These are phyloP conservation scores for Neuroscelio doddi DNA, from an alignment of 2,888 invertebrate genomes.

Conservation along the genomic window DNA sequence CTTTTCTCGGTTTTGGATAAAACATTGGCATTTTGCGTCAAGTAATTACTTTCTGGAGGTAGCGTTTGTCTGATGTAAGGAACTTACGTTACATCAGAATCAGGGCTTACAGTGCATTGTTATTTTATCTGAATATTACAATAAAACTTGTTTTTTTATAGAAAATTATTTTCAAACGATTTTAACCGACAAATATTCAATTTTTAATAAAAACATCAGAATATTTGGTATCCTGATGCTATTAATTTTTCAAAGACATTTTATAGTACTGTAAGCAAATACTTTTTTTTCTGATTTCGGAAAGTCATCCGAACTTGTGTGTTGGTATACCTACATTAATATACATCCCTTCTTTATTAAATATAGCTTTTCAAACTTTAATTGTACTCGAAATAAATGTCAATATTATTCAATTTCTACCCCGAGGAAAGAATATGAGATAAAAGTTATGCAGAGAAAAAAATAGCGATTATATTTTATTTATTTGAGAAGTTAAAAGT, in stretches of 20 bases:
- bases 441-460: no score
- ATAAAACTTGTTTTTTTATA: no score
- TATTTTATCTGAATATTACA: no score
- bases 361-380: not conserved
- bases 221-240: no score
- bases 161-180: no score
- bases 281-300: slow-evolving; percentile 1
- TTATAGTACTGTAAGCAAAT: slow-evolving; percentile 9
- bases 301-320: not conserved
- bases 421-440: slow-evolving; percentile 34
- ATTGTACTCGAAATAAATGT: slow-evolving; percentile 8
- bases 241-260: no score
- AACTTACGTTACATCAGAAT: slow-evolving; percentile 3
- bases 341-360: slow-evolving; percentile 28
- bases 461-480: not conserved
- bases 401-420: slow-evolving; percentile 20
- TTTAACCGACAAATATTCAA: no score
- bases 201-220: no score
- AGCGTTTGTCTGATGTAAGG: slow-evolving; percentile 2
- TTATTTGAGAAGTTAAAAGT: no score
- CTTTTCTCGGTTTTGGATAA: slow-evolving; percentile 8
- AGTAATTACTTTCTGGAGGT: slow-evolving; percentile 12
- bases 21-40: slow-evolving; percentile 10
- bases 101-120: not conserved
- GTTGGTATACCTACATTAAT: not conserved